Evolutionary conservation across 2,113 vertebrate genomes (phyloP).

Genomic region (Takifugu bimaculatus): DNA sequence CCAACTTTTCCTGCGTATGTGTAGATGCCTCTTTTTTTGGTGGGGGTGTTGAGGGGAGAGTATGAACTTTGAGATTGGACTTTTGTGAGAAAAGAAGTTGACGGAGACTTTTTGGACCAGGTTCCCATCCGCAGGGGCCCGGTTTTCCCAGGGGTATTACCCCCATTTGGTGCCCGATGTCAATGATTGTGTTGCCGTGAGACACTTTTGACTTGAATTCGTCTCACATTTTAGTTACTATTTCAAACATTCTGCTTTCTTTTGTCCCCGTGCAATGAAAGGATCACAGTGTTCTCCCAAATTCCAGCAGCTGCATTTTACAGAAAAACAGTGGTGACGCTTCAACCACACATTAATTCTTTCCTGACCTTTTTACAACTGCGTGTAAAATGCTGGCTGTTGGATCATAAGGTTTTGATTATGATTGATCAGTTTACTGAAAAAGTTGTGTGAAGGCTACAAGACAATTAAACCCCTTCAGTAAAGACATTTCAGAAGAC

Average conservation of each 20-base stretch:
- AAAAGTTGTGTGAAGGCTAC: not conserved
- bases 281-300: conserved; percentile 70
- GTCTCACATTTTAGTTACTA: conserved; percentile 5
- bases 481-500: not conserved
- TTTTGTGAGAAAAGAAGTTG: conserved; percentile 45
- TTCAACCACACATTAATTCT: conserved; percentile 42
- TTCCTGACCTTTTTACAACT: conserved; percentile 20
- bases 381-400: not conserved
- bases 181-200: conserved; percentile 26
- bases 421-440: not conserved
- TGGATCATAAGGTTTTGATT: conserved; percentile 14
- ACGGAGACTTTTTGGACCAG: conserved; percentile 58
- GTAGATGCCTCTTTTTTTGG: conserved; percentile 11
- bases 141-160: conserved; percentile 54
- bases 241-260: not conserved
- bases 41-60: conserved; percentile 23
- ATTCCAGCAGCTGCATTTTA: conserved; percentile 67
- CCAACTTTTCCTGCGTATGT: conserved; percentile 43
- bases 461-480: too few species aligned
- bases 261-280: conserved; percentile 62
- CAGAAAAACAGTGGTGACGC: conserved; percentile 75
- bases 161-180: conserved; percentile 30
- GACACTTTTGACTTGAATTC: conserved; percentile 35
- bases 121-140: conserved; percentile 55
- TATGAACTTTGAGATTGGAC: conserved; percentile 44